Evolutionary conservation across 2,888 invertebrate genomes (phyloP), one percentile per base, ranked within the genome.

Genomic region (Eudemis profundana): DNA sequence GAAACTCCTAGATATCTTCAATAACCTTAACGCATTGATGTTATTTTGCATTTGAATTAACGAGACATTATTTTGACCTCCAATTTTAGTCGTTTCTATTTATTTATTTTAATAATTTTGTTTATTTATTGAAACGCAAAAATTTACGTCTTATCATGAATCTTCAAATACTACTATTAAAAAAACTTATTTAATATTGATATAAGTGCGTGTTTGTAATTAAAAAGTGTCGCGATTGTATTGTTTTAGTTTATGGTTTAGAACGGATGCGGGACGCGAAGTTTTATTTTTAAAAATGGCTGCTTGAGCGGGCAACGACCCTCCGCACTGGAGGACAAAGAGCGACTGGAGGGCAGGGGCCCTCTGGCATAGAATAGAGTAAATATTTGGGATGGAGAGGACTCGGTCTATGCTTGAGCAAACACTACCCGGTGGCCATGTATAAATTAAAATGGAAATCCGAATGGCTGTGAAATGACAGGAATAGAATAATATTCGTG

Each of bases 291-390:
- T 78, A 79, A 80, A 83, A 73, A 75, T 77, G 74, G 79, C 78
- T 76, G 78, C 80, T 75, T 75, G 75, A 14, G 75, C 74, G 71
- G 59, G 79, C 81, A 81, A 85, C 89, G 86, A 78, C 86, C 87
- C 83, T 72, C 72, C 85, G 75, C 81, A 79, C 83, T 77, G 81
- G 81, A 79, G 78, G 81, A 84, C 86, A 84, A 84, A 84, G 85
- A 81, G 83, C 78, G 86, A 91, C 91, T 91, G 87, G 76, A 81
- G 76, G 79, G 73, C 73, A 72, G 72, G 73, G 78, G 77, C 73
- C 77, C 74, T 74, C 75, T 77, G 77, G 71, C 86, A 86, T 73
- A 88, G 87, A 87, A 86, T 73, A 88, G 86, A 87, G 77, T 80
- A 87, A 83, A 83, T 77, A 82, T 78, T 78, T 74, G 74, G 71